Base-by-base conservation (phyloP, 2,797 vertebrate species). In the Girardinus metallicus region DNA sequence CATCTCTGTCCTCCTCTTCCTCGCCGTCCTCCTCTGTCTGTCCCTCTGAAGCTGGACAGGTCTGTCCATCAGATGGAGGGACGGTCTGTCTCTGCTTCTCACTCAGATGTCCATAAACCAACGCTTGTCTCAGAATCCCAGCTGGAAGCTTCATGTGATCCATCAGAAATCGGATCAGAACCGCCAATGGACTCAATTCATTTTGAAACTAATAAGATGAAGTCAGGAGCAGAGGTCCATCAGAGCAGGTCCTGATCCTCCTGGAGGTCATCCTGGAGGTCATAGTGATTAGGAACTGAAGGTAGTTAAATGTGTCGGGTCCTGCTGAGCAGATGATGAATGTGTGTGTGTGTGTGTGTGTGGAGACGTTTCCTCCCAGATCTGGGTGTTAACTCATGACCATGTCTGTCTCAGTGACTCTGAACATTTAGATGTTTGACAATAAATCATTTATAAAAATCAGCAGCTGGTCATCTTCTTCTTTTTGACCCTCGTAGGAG, bases 1-100 rank as follows among this genome's bases (percentile, higher is more conserved):
- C 23, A 13, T 74, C 76, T 55, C 43, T 34, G 57, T 39, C 72
- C 60, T 21, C 49, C 49, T 51, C 46, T 47, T 47, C 46, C 16
- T 47, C 1, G 46, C 47, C 18, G 6, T 51, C 49, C 49, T 51
- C 49, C 10, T 60, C 16, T 82, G 53, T 12, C 15, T 36, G 57
- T 75, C 82, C 79, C 85, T 84, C 88, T 86, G 85, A 87, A 74
- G 60, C 71, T 70, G 78, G 74, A 79, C 60, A 6, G n/a, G 55
- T 81, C 51, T 78, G 82, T 85, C 46, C 57, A 74, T 57, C 7
- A 78, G 18, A 44, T 11, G 31, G 6, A 60, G 53, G 12, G 76
- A 77, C 8, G 46, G 16, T 29, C 2, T 62, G 16, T 29, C 10
- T 62, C 57, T 29, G 6, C 18, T 1, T n/a, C 53, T 43, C 31